Evolutionary conservation across 2,888 invertebrate genomes (phyloP).

Genomic region (Micropterix aruncella): DNA sequence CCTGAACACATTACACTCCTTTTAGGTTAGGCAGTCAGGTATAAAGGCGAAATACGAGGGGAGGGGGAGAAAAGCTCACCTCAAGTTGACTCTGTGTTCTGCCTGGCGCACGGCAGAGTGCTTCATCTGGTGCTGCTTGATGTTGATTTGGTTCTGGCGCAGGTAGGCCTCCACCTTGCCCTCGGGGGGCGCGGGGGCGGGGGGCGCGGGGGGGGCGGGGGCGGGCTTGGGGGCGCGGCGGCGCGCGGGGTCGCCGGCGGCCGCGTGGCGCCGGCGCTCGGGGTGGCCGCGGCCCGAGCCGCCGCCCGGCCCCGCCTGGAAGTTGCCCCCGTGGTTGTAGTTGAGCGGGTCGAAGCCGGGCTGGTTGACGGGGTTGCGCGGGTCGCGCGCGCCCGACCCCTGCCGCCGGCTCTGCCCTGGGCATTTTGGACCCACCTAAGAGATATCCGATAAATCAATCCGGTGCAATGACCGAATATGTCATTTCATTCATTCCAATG

Average conservation of each 20-base stretch:
- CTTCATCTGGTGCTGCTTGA: slow-evolving; percentile 32
- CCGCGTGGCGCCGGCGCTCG: slow-evolving; percentile 16
- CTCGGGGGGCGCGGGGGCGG: too few relatives aligned
- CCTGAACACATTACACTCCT: too few relatives aligned
- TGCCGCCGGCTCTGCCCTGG: slow-evolving; percentile 7
- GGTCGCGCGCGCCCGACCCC: slow-evolving; percentile 21
- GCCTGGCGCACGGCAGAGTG: slow-evolving; percentile 31
- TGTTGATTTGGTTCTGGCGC: slow-evolving; percentile 34
- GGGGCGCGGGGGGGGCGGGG: slow-evolving; percentile 17
- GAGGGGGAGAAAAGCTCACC: slow-evolving; percentile 22
- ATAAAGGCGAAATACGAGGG: too few relatives aligned
- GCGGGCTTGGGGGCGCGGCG: neutral
- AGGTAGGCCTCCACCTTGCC: slow-evolving; percentile 35
- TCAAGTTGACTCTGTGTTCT: slow-evolving; percentile 34
- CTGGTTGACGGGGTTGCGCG: slow-evolving; percentile 14
- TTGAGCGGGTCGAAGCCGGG: slow-evolving; percentile 50
- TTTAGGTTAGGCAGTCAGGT: too few relatives aligned
- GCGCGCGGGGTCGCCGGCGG: neutral
- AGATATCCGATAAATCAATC: too few relatives aligned
- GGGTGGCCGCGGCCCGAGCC: slow-evolving; percentile 16
- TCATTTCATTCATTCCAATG: too few relatives aligned
- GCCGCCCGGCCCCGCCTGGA: slow-evolving; percentile 18
- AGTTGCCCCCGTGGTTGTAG: slow-evolving; percentile 40
- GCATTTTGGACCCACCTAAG: slow-evolving; percentile 1
- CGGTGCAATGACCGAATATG: too few relatives aligned